These are phyloP conservation scores for Andrena flavipes DNA, from an alignment of 2,888 invertebrate species.

Conservation along the genomic window DNA sequence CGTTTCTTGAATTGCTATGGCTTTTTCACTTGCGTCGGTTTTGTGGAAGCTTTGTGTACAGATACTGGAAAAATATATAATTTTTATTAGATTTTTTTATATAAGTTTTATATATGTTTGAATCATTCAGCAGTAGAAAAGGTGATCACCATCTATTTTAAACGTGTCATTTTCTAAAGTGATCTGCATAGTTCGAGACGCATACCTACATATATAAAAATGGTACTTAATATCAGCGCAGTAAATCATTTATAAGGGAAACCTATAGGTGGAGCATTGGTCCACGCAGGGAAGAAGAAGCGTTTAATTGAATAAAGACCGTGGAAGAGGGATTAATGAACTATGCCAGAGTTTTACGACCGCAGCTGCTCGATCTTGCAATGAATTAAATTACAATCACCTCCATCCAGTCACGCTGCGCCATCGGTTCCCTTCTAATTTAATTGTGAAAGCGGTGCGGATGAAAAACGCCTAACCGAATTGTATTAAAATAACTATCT, in stretches of 20 bases:
- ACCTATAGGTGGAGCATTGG: background rate
- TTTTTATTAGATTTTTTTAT: too few relatives aligned
- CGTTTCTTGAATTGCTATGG: background rate
- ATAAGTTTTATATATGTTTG: too few relatives aligned
- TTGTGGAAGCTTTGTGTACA: too few relatives aligned
- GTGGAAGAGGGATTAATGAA: conserved; percentile 61
- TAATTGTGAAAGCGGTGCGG: conserved; percentile 64
- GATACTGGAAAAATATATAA: too few relatives aligned
- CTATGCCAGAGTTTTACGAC: conserved; percentile 66
- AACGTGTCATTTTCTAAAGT: background rate
- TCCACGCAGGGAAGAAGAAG: background rate
- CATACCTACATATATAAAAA: background rate
- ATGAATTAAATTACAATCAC: conserved; percentile 73
- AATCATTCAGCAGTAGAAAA: too few relatives aligned
- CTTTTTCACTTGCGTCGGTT: too few relatives aligned
- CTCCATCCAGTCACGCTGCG: conserved; percentile 50
- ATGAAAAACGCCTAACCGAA: conserved; percentile 57
- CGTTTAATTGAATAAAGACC: conserved; percentile 59
- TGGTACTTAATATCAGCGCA: background rate
- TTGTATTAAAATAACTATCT: conserved; percentile 69
- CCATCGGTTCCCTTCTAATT: conserved; percentile 66
- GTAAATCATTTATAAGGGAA: background rate
- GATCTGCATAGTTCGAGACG: background rate
- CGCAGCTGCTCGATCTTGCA: conserved; percentile 52
- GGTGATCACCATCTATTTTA: too few relatives aligned